Percentiles rank a stretch among this genome's conserved stretches.
These are phyloP conservation scores for Kryptopterus vitreolus DNA, from an alignment of 2,797 vertebrate species.

Conservation along the genomic window DNA sequence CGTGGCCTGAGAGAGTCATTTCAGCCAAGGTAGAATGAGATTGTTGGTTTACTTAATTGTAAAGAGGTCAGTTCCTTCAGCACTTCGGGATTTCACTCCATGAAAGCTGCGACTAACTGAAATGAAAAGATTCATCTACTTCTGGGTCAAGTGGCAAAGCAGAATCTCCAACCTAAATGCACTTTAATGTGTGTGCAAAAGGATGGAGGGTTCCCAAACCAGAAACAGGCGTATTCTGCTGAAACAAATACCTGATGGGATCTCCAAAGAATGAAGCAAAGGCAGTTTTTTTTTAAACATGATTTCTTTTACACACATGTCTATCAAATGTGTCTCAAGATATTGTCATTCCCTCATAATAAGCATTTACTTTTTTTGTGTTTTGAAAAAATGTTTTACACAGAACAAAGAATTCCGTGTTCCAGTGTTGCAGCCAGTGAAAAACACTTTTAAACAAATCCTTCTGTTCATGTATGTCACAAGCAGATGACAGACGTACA, in stretches of 20 bases:
- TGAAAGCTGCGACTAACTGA: slow-evolving; percentile 32
- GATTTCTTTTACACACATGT: slow-evolving; percentile 59
- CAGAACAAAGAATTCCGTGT: slow-evolving; percentile 56
- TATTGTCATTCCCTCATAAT: slow-evolving; percentile 67
- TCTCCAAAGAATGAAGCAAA: slow-evolving; percentile 61
- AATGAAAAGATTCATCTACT: slow-evolving; percentile 44
- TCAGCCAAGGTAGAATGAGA: slow-evolving; percentile 64
- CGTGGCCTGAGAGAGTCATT: slow-evolving; percentile 88
- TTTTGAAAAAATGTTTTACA: slow-evolving; percentile 59
- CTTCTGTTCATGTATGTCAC: slow-evolving; percentile 56
- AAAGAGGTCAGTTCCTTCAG: slow-evolving; percentile 74
- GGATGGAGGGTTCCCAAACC: slow-evolving; percentile 46
- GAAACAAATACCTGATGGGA: slow-evolving; percentile 31
- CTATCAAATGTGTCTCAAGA: slow-evolving; percentile 69
- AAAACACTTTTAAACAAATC: slow-evolving; percentile 36
- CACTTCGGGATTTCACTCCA: slow-evolving; percentile 70
- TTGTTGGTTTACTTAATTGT: slow-evolving; percentile 81
- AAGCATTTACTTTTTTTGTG: slow-evolving; percentile 65
- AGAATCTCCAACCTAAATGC: slow-evolving; percentile 52
- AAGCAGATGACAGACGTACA: slow-evolving; percentile 18
- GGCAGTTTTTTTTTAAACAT: background rate
- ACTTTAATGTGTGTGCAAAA: slow-evolving; percentile 44
- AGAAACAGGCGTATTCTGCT: slow-evolving; percentile 9
- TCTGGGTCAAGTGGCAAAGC: slow-evolving; percentile 30
- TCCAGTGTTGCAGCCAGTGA: slow-evolving; percentile 43